phyloP scores from a whole-genome alignment of 1,140 invertebrate genomes.

The Tetramorium parvispinum region DNA sequence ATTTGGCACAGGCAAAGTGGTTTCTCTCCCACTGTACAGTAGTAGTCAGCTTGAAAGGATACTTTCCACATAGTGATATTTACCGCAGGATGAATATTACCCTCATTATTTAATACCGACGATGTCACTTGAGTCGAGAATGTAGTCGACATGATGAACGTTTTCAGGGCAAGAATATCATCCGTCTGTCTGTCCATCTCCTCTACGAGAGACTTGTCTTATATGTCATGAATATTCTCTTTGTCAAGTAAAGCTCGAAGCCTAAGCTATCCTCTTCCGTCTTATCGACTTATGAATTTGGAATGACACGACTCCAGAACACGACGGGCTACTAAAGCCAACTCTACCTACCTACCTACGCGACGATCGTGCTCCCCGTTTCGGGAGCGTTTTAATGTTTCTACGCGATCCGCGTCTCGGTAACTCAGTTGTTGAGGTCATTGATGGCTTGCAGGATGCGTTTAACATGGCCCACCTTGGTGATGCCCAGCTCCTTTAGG shows the following conservation, averaged over 20 bases:
- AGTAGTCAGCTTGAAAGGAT: constrained; percentile 1
- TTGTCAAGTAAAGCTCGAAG: background rate
- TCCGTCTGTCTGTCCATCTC: background rate
- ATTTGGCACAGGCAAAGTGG: constrained; percentile 59
- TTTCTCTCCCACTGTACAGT: background rate
- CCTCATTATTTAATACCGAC: background rate
- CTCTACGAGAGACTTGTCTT: background rate
- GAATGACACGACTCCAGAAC: background rate
- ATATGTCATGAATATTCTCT: background rate
- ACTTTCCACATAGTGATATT: constrained; percentile 2
- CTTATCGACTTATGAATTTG: background rate
- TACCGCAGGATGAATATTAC: background rate
- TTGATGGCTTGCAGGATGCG: constrained; percentile 96
- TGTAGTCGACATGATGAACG: constrained; percentile 14
- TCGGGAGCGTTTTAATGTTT: background rate
- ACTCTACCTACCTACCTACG: background rate
- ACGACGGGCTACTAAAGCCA: background rate
- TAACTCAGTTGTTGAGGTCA: constrained; percentile 88
- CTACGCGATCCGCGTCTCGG: background rate
- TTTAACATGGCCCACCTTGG: constrained; percentile 97
- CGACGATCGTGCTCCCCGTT: background rate
- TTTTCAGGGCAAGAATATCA: constrained; percentile 20
- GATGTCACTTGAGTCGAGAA: background rate
- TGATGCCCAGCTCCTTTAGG: constrained; percentile 95
- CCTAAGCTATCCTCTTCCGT: background rate